Base-by-base conservation (phyloP, 2,888 invertebrate species). In the Erebia epiphron region DNA sequence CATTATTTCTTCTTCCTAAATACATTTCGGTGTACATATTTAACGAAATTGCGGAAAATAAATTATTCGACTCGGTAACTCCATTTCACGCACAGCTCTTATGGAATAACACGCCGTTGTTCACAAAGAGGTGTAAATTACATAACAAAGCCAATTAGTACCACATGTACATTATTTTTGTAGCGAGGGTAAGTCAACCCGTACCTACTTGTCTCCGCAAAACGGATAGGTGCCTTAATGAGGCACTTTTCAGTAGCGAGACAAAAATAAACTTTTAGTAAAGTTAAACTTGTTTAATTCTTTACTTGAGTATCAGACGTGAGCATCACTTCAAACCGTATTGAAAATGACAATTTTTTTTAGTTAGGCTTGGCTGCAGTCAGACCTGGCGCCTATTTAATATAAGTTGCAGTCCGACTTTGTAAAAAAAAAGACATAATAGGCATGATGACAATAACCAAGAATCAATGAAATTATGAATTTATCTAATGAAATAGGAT, bases 101-200 rank as follows among this genome's bases (percentile, higher is more conserved):
- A 41, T 41, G 14, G 16, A 60, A 60, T 60, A 41, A 41, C 26
- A n/a, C n/a, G 41, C 10, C 35, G 10, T 60, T 11, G 7, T 16
- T 41, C 41, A 60, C 41, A 41, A 16, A n/a, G 60, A 41, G 9
- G 41, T 16, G 35, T 8, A 41, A 41, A 41, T 60, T n/a, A 41
- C 41, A 16, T 60, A 60, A 60, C 60, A 60, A 60, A 60, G 60
- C 41, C 60, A 60, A 60, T 60, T 41, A 60, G 11, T 41, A 4
- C 35, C 60, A 16, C n/a, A 16, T 60, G 3, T 41, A 41, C 41
- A 60, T 41, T 60, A 41, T 41, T 16, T 60, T 60, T 43, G 10
- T 41, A 60, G 10, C 14, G 14, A 16, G 8, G 60, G 60, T n/a
- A 58, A n/a, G 21, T 16, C 11, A 60, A 13, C 35, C n/a, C 35